Evolutionary conservation across 1,140 invertebrate species (phyloP), one percentile per base, ranked within the genome.

Genomic region (Drosophila takahashii): DNA sequence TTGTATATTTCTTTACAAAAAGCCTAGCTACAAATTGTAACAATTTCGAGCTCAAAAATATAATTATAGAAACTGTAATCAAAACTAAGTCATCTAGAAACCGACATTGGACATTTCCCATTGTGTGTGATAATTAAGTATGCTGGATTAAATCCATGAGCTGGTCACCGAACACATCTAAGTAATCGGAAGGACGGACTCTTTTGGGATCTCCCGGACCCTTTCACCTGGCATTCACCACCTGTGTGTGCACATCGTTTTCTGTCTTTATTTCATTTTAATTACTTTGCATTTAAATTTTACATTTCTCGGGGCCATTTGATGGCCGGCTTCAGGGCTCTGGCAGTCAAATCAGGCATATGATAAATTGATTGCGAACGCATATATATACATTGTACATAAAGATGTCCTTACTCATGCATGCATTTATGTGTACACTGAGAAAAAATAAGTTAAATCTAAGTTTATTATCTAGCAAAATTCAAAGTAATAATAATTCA

Each of bases 341-440:
- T 22, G 47, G 59, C 54, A 59, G 74, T 58, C 77, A 84, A 84
- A 84, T 84, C 80, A 80, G 76, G 66, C 80, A 61, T 72, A 84
- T 84, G 71, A 84, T 84, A 84, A 85, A 84, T 84, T 85, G 81
- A 84, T 84, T 84, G 65, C 71, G 70, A 83, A 72, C 18, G 70
- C 42, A 84, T 32, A 60, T 44, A 22, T 22, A 22, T 22, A 57
- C 22, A 4, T 32, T 41, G 4, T n/a, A 61, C 27, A 44, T 54
- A 44, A 27, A 42, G 42, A 56, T 54, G 42, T 48, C 18, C 60
- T 65, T 29, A 39, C 16, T n/a, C 64, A 48, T 34, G 44, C 27
- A 29, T 44, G 57, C 47, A 48, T 15, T 53, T 41, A 42, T 36
- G 54, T 18, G 37, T 15, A 29, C n/a, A 8, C 39, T 15, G 6